Evolutionary conservation across 2,797 vertebrate species (phyloP).

Genomic region (Acanthurus leucopareius): DNA sequence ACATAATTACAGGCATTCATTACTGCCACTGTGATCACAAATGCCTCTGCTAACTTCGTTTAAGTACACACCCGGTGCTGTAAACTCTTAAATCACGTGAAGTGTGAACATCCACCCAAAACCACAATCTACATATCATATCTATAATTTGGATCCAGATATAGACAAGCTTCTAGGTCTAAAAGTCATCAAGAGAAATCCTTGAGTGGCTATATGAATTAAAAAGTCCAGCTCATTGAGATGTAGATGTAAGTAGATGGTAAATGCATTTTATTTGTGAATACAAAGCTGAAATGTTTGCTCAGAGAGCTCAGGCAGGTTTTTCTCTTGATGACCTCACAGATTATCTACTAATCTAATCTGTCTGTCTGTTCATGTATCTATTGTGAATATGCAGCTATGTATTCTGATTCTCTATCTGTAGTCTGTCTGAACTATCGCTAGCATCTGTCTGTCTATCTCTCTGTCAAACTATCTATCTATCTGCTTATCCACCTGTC

Average conservation of each 20-base stretch:
- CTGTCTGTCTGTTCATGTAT: not conserved
- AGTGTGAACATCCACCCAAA: not conserved
- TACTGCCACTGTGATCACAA: not conserved
- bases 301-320: not conserved
- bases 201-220: not conserved
- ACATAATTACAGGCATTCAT: not conserved
- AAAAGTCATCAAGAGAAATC: conserved; percentile 22
- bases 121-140: not conserved
- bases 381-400: not conserved
- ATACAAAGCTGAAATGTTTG: not conserved
- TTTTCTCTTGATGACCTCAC: conserved; percentile 2
- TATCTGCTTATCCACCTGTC: no score
- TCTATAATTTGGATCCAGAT: not conserved
- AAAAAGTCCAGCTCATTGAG: not conserved
- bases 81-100: not conserved
- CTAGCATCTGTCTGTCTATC: not conserved
- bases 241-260: not conserved
- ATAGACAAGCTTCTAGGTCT: not conserved
- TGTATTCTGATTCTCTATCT: no score
- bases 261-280: not conserved
- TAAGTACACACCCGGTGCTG: not conserved
- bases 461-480: not conserved
- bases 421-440: no score
- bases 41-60: not conserved
- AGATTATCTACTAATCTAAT: not conserved